Evolutionary conservation across 1,140 invertebrate species (phyloP).

Genomic region (Thaumetopoea pityocampa): DNA sequence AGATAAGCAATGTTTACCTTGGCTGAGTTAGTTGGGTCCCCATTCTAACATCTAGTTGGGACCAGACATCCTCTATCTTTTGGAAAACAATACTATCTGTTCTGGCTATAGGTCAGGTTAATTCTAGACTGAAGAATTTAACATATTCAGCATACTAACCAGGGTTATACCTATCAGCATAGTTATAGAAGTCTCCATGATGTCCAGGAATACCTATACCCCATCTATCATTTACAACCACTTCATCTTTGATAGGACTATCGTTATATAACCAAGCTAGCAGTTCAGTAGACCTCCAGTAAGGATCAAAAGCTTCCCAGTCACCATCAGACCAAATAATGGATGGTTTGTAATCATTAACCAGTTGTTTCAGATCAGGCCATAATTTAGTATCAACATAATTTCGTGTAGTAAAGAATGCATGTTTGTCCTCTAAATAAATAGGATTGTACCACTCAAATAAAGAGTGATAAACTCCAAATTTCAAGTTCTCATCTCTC

Average conservation of each 20-base stretch:
- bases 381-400: constrained; percentile 84
- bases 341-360: constrained; percentile 89
- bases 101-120: too few relatives aligned
- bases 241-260: constrained; percentile 91
- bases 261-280: constrained; percentile 97
- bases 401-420: constrained; percentile 79
- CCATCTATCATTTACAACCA: constrained; percentile 94
- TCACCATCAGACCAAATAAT: constrained; percentile 97
- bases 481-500: constrained; percentile 80
- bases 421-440: constrained; percentile 84
- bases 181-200: constrained; percentile 93
- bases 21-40: too few relatives aligned
- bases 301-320: constrained; percentile 87
- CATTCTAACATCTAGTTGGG: too few relatives aligned
- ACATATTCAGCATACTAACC: constrained; percentile 67
- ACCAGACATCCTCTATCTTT: too few relatives aligned
- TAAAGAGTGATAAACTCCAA: constrained; percentile 93
- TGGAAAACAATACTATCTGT: too few relatives aligned
- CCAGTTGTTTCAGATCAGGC: constrained; percentile 85
- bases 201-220: constrained; percentile 86
- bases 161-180: constrained; percentile 91
- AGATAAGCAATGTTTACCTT: not conserved
- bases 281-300: constrained; percentile 89
- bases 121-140: not conserved
- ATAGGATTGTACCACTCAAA: constrained; percentile 95